Evolutionary conservation across 2,113 vertebrate genomes (phyloP), one percentile per base, ranked within the genome.

Genomic region (Hemiprocne comata): DNA sequence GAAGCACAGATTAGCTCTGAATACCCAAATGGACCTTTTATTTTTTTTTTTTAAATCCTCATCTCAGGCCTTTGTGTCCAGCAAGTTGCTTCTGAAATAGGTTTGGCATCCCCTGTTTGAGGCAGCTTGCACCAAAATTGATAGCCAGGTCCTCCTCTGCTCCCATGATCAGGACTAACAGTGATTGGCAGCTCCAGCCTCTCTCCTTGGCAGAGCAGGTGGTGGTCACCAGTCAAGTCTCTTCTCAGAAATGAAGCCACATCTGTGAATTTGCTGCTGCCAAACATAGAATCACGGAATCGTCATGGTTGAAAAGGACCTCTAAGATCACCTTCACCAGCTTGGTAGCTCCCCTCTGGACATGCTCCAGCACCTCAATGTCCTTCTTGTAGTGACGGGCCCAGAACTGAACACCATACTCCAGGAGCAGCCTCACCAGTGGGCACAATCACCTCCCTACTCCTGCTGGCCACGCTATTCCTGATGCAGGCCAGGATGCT

Each of bases 81-180:
- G 2, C 40, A 7, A 28, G 15, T 77, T 48, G 29, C 23, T 58
- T n/a, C 79, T 18, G 2, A 25, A 62, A 44, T 3, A 36, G 57
- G 17, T 62, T 82, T 83, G 36, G 18, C 31, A 4, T 48, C 46
- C 23, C 8, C 3, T 2, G 7, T 24, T 23, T 10, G 84, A 55
- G 33, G 33, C 38, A 61, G 14, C 17, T 31, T 13, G 17, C 36
- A 2, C 1, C 11, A 71, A 33, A 58, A 62, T 24, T 1, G 0
- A 11, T 8, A 14, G 11, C 7, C 7, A 29, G 29, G 5, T 10
- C 33, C 8, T 54, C 18, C 78, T 42, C 24, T 25, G 0, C 34
- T 26, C 23, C 81, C 54, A 10, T 1, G 17, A 3, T 11, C 0
- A 0, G 58, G 58, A 40, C 17, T 15, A 10, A 17, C 2, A 28